phyloP scores from a whole-genome alignment of 92 coral and sea anemone species.

The Heliopora coerulea region DNA sequence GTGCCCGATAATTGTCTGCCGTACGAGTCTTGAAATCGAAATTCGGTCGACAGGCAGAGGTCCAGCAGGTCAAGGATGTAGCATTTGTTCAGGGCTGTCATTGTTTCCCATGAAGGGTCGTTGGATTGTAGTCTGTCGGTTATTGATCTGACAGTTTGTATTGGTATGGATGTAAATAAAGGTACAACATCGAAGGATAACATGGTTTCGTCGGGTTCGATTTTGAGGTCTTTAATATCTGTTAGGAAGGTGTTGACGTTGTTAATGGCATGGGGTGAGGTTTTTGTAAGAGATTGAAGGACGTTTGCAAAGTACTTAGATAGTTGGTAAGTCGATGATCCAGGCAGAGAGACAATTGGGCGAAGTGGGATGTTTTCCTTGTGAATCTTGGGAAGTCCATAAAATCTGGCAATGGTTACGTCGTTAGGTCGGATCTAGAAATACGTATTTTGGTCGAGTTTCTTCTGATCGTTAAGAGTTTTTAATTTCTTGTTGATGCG shows the following conservation, averaged over 20 bases:
- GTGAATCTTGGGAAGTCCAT: too few species aligned
- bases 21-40: slow-evolving; percentile 21
- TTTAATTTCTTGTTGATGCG: too few species aligned
- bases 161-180: slow-evolving; percentile 36
- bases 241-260: slow-evolving; percentile 18
- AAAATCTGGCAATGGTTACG: too few species aligned
- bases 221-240: slow-evolving; percentile 30
- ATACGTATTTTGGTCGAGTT: too few species aligned
- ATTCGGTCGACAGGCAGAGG: slow-evolving; percentile 38
- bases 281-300: too few species aligned
- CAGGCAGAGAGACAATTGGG: too few species aligned
- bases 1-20: slow-evolving; percentile 29
- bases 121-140: slow-evolving; percentile 8
- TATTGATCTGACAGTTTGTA: slow-evolving; percentile 22
- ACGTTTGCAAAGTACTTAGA: too few species aligned
- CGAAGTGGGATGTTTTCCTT: too few species aligned
- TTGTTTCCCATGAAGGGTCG: neutral
- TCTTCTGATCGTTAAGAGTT: too few species aligned
- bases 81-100: neutral
- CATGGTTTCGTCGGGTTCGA: slow-evolving; percentile 18
- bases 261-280: too few species aligned
- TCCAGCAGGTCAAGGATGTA: slow-evolving; percentile 16
- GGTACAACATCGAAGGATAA: slow-evolving; percentile 20
- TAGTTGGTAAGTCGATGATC: too few species aligned
- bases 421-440: too few species aligned